Conservation (phyloP, 1,140 invertebrate genomes). For the Drosophila funebris region DNA sequence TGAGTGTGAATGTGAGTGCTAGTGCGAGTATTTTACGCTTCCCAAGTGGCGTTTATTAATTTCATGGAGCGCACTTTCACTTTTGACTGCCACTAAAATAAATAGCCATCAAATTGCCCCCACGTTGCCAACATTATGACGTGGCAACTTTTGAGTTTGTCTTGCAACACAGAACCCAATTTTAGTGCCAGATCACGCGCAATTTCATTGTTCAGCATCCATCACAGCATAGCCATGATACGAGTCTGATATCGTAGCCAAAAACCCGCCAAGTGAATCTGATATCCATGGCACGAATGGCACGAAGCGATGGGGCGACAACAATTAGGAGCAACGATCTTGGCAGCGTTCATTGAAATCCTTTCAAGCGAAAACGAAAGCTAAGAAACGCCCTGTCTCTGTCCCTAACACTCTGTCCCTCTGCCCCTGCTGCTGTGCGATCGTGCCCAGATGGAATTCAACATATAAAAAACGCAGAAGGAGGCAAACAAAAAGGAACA, state of each 20-base stretch:
- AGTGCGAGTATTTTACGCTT: conserved; percentile 55
- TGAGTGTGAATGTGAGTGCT: too few species aligned
- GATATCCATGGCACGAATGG: conserved; percentile 62
- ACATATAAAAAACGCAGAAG: neutral
- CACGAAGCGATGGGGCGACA: conserved; percentile 61
- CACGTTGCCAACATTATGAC: conserved; percentile 57
- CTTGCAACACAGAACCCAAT: conserved; percentile 34
- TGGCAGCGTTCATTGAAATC: conserved; percentile 29
- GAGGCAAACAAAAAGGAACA: conserved; percentile 16
- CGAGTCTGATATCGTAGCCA: conserved; percentile 46
- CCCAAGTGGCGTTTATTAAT: conserved; percentile 72
- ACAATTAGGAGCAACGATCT: conserved; percentile 61
- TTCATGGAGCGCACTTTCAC: conserved; percentile 74
- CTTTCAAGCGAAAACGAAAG: conserved; percentile 75
- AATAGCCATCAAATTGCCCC: conserved; percentile 30
- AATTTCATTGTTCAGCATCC: conserved; percentile 36
- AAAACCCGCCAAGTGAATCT: conserved; percentile 43
- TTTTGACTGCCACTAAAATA: conserved; percentile 47
- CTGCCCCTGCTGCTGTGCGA: conserved; percentile 11
- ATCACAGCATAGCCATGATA: conserved; percentile 34
- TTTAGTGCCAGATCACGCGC: conserved; percentile 64
- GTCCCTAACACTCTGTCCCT: neutral
- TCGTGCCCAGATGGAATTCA: conserved; percentile 49
- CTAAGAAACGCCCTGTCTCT: conserved; percentile 43
- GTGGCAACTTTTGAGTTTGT: conserved; percentile 53